phyloP scores from a whole-genome alignment of 2,113 vertebrate species.

The Spheniscus mendiculus region DNA sequence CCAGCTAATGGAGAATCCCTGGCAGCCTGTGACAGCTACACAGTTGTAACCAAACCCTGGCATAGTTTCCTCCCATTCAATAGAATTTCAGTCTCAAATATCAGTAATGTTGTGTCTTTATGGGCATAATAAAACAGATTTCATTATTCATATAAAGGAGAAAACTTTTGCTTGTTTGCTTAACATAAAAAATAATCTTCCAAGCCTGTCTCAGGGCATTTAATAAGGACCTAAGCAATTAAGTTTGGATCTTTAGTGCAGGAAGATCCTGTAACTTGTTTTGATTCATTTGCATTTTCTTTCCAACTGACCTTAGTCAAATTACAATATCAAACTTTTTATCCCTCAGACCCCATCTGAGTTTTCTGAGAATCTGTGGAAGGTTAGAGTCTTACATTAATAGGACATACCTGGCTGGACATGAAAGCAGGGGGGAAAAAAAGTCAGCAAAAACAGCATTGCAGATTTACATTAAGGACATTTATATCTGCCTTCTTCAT shows the following conservation, averaged over 20 bases:
- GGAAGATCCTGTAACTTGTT: background rate
- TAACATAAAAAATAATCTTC: background rate
- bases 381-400: background rate
- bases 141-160: background rate
- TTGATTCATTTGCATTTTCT: background rate
- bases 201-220: background rate
- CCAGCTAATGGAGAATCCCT: background rate
- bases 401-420: background rate
- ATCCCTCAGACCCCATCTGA: background rate
- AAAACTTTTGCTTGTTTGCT: background rate
- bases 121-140: background rate
- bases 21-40: background rate
- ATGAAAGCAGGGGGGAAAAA: background rate
- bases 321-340: background rate
- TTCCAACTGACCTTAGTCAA: background rate
- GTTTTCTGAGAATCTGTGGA: background rate
- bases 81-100: background rate
- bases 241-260: background rate
- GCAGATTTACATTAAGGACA: background rate
- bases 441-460: background rate
- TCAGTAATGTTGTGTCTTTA: background rate
- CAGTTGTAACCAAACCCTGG: background rate
- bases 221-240: background rate
- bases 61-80: background rate
- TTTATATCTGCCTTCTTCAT: background rate